Conservation (phyloP, 1,140 invertebrate species). For the Microplitis mediator region DNA sequence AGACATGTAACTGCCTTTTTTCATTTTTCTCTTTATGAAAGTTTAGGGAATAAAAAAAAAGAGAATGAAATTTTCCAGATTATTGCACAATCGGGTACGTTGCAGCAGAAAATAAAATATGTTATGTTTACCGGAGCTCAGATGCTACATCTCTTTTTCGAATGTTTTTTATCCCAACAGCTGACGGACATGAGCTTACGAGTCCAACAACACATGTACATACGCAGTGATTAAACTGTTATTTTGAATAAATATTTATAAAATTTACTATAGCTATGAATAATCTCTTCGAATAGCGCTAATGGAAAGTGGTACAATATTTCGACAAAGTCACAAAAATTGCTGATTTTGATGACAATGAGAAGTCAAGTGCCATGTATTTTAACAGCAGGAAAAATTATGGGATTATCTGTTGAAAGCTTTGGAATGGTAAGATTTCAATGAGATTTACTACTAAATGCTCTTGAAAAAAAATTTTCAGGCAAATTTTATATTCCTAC, state of each 20-base stretch:
- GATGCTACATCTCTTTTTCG: slow-evolving; percentile 1
- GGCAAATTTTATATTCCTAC: not conserved
- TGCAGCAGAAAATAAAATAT: not conserved
- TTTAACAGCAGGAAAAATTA: slow-evolving; percentile 13
- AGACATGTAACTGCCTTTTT: too few relatives aligned
- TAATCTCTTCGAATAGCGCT: not conserved
- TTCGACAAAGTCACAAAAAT: slow-evolving; percentile 14
- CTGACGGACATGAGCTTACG: not conserved
- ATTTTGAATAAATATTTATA: not conserved
- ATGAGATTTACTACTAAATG: not conserved
- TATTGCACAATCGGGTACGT: not conserved
- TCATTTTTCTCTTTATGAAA: too few relatives aligned
- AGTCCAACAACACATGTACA: not conserved
- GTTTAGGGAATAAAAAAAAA: too few relatives aligned
- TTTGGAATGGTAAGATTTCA: slow-evolving; percentile 13
- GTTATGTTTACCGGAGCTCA: not conserved
- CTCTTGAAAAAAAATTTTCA: not conserved
- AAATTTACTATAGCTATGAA: not conserved
- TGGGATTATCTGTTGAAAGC: slow-evolving; percentile 9
- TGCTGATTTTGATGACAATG: not conserved
- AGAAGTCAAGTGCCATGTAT: slow-evolving; percentile 14
- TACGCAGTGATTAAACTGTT: not conserved
- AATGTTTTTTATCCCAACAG: slow-evolving; percentile 1
- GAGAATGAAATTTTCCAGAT: not conserved
- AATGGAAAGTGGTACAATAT: slow-evolving; percentile 16